phyloP scores from a whole-genome alignment of 1,140 invertebrate species.

The Agrilus planipennis region DNA sequence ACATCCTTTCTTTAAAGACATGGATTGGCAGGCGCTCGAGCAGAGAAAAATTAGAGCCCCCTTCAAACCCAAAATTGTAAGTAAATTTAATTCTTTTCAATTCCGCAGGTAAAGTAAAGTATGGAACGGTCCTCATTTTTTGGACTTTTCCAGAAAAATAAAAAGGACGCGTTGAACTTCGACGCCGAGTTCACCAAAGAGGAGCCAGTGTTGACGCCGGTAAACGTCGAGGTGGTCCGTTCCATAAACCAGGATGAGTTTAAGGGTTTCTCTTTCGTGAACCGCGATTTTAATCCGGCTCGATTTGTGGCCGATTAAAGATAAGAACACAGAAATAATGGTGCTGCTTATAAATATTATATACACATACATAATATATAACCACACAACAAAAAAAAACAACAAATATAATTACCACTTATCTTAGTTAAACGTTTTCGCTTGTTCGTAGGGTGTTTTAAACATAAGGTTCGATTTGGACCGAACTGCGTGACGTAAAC shows the following conservation, averaged over 20 bases:
- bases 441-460: not conserved
- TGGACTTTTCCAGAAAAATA: constrained; percentile 71
- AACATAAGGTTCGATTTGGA: not conserved
- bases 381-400: no score
- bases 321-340: no score
- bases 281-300: constrained; percentile 77
- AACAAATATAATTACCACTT: no score
- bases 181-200: constrained; percentile 99
- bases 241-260: constrained; percentile 98
- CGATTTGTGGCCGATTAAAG: constrained; percentile 38
- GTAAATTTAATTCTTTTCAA: constrained; percentile 31
- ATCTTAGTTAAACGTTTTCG: not conserved
- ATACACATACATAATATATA: not conserved
- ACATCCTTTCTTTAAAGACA: constrained; percentile 93
- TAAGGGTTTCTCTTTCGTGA: constrained; percentile 92
- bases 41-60: constrained; percentile 85
- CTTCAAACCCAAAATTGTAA: constrained; percentile 96
- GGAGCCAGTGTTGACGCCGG: constrained; percentile 89
- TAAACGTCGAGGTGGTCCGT: constrained; percentile 77
- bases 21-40: constrained; percentile 94
- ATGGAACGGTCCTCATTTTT: no score
- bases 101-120: not conserved
- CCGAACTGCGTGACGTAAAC: not conserved
- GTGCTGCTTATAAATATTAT: no score
- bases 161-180: constrained; percentile 96